These are phyloP conservation scores for Trachelus iudaicus DNA, from an alignment of 2,888 invertebrate genomes.

Conservation along the genomic window DNA sequence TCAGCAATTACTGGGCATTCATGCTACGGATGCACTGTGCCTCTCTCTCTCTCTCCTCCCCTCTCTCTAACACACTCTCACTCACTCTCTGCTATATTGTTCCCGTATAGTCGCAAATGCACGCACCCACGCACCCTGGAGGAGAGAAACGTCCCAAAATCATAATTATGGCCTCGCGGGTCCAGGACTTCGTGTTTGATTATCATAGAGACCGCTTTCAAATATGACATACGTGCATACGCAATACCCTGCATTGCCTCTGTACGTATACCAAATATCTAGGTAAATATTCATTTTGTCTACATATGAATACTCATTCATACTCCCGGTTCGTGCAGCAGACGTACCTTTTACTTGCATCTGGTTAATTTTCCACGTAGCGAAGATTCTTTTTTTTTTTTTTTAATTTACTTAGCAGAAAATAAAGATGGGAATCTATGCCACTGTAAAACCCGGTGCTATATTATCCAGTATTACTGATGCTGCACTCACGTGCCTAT, in stretches of 20 bases:
- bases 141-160: constrained; percentile 23
- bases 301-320: not conserved
- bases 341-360: not conserved
- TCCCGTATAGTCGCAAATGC: not conserved
- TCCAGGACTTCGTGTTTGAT: constrained; percentile 30
- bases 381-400: not conserved
- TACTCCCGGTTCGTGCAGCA: not conserved
- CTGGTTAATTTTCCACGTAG: not conserved
- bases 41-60: not conserved
- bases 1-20: constrained; percentile 33
- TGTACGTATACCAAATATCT: not conserved
- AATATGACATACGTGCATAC: constrained; percentile 29
- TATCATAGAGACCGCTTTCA: constrained; percentile 25
- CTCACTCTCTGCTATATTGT: not conserved
- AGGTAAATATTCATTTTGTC: not conserved
- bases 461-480: not conserved
- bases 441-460: not conserved
- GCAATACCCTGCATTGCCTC: not conserved
- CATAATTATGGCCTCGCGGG: constrained; percentile 32
- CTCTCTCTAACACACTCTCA: not conserved
- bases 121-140: not conserved
- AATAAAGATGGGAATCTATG: not conserved
- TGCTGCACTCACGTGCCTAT: not conserved
- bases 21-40: constrained; percentile 16
- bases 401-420: not conserved